A percentile compares a stretch with the other conserved stretches of the same genome.
These are phyloP conservation scores for Drosophila tsacasi DNA, from an alignment of 1,140 invertebrate genomes.

Conservation along the genomic window DNA sequence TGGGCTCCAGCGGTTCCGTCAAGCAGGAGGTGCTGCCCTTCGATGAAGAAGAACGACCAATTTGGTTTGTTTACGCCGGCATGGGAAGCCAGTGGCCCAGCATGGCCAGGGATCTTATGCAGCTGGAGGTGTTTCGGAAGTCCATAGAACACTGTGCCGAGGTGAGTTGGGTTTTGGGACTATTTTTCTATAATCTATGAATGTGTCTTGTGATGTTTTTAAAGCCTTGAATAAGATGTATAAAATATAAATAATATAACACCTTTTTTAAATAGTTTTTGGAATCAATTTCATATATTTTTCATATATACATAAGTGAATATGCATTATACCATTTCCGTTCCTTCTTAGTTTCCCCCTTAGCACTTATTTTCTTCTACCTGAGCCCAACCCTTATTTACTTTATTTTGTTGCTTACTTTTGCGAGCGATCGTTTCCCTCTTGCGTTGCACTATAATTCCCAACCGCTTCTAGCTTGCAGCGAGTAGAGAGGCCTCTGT, in stretches of 20 bases:
- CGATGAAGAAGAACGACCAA: slow-evolving; percentile 89
- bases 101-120: slow-evolving; percentile 95
- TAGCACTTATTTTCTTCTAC: slow-evolving; percentile 86
- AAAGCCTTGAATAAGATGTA: background rate
- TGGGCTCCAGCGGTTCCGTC: slow-evolving; percentile 85
- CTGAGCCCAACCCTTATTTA: background rate
- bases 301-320: background rate
- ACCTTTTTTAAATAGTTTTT: background rate
- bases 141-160: slow-evolving; percentile 92
- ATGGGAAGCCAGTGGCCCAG: slow-evolving; percentile 99
- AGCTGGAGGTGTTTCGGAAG: slow-evolving; percentile 91
- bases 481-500: background rate
- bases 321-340: too few relatives aligned
- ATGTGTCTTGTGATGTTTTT: background rate
- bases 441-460: slow-evolving; percentile 6
- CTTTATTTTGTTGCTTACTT: background rate
- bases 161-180: slow-evolving; percentile 18
- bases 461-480: background rate
- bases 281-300: slow-evolving; percentile 61
- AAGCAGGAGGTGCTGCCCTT: slow-evolving; percentile 82
- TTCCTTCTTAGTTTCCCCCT: slow-evolving; percentile 10
- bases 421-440: background rate
- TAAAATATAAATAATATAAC: background rate
- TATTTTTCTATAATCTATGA: background rate
- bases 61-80: slow-evolving; percentile 98